Evolutionary conservation across 2,113 vertebrate species (phyloP).

Genomic region (Hydrochoerus hydrochaeris): DNA sequence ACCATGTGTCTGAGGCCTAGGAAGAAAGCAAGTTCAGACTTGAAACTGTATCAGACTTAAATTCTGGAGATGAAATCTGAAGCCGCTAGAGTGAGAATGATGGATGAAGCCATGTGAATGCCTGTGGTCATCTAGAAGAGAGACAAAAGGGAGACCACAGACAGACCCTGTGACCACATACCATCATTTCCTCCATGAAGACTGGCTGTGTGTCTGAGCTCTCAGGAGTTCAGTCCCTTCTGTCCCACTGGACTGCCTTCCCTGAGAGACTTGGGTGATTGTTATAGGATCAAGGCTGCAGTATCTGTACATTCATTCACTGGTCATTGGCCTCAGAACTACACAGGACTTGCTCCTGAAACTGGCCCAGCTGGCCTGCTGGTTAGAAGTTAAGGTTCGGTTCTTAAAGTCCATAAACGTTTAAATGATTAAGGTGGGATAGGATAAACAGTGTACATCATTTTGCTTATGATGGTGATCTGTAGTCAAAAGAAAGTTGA

Average conservation of each 20-base stretch:
- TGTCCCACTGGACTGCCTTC: background rate
- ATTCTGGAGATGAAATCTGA: background rate
- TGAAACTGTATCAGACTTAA: background rate
- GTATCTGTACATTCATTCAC: rapidly evolving
- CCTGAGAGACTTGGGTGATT: background rate
- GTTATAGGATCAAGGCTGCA: background rate
- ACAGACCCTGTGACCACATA: background rate
- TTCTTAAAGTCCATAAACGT: background rate
- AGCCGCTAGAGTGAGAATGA: background rate
- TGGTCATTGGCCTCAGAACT: rapidly evolving
- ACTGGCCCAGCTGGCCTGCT: rapidly evolving
- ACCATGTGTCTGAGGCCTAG: background rate
- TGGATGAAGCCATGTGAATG: rapidly evolving
- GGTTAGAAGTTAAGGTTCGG: background rate
- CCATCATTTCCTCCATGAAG: background rate
- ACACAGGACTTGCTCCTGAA: background rate
- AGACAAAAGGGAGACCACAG: background rate
- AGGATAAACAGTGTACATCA: rapidly evolving
- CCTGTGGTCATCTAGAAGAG: background rate
- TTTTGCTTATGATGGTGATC: too few species aligned
- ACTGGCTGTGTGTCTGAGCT: background rate
- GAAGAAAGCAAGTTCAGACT: background rate
- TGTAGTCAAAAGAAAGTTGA: too few species aligned
- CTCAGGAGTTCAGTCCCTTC: rapidly evolving
- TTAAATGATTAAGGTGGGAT: background rate